Base-by-base conservation (phyloP, 2,113 vertebrate species). In the Nannospalax galili region DNA sequence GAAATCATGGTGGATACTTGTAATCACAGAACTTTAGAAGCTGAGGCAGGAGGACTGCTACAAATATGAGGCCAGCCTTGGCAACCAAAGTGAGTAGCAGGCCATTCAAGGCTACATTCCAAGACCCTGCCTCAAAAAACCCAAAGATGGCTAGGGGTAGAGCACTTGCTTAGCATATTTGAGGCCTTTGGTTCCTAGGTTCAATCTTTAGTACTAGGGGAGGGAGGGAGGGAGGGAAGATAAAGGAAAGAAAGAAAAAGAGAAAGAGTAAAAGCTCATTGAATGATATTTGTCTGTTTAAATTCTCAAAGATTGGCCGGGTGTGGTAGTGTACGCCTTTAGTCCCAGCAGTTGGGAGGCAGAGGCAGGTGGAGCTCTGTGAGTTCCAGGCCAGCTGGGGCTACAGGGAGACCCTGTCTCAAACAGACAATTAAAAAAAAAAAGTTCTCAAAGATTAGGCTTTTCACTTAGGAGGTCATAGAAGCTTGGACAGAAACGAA, bases 381-480 rank as follows among this genome's bases (percentile, higher is more conserved):
- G n/a, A n/a, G n/a, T n/a, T n/a, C n/a, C n/a, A n/a, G n/a, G n/a
- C n/a, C n/a, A n/a, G n/a, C n/a, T n/a, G n/a, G n/a, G n/a, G n/a
- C n/a, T n/a, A n/a, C n/a, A n/a, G n/a, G n/a, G n/a, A n/a, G n/a
- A n/a, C n/a, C n/a, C n/a, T n/a, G n/a, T n/a, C n/a, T n/a, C n/a
- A n/a, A n/a, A n/a, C n/a, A n/a, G n/a, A n/a, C n/a, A n/a, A n/a
- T n/a, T n/a, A n/a, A n/a, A n/a, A n/a, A n/a, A n/a, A n/a, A n/a
- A n/a, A n/a, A n/a, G n/a, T n/a, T n/a, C n/a, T n/a, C n/a, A n/a
- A 92, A 64, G 78, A 89, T 26, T 89, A 12, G 79, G 90, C 64
- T 74, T 48, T 58, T 58, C 69, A n/a, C 60, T 20, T 40, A 82
- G 84, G 37, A 11, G 3, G 35, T 56, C 90, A 75, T 0, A 79